phyloP scores from a whole-genome alignment of 2,797 vertebrate genomes.

The Smutsia temminckii region DNA sequence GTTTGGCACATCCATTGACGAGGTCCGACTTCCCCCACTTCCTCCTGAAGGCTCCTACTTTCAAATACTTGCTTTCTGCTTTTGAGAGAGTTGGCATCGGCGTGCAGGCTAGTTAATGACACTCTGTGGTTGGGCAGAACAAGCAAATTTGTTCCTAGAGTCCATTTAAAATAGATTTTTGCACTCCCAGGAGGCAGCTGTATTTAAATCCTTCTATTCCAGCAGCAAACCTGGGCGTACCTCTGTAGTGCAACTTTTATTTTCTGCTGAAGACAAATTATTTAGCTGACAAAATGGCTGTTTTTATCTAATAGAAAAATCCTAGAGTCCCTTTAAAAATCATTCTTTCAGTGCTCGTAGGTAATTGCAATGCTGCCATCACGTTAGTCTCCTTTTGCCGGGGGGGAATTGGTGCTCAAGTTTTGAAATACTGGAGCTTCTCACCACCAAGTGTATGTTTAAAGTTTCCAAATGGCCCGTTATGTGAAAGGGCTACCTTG shows the following conservation, averaged over 20 bases:
- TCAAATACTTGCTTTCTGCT: neutral
- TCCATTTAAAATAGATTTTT: neutral
- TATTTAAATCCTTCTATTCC: neutral
- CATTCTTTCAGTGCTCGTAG: neutral
- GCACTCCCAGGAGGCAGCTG: neutral
- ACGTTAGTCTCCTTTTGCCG: neutral
- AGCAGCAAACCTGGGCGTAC: neutral
- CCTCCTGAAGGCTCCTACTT: neutral
- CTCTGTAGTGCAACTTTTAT: too few species aligned
- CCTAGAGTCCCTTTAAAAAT: neutral
- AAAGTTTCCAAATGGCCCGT: neutral
- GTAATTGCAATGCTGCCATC: accelerated
- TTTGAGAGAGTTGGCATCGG: neutral
- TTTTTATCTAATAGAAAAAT: neutral
- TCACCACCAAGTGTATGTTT: neutral
- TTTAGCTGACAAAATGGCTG: neutral
- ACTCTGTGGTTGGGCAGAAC: accelerated
- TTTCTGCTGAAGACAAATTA: neutral
- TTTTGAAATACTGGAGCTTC: too few species aligned
- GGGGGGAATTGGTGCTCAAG: neutral
- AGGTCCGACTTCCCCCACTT: neutral
- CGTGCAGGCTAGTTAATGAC: accelerated
- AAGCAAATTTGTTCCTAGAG: neutral
- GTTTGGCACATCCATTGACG: accelerated
- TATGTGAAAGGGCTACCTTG: neutral